A percentile compares a stretch with the other conserved stretches of the same genome.
These are phyloP conservation scores for Heliothis virescens DNA, from an alignment of 1,140 invertebrate species.

Conservation along the genomic window DNA sequence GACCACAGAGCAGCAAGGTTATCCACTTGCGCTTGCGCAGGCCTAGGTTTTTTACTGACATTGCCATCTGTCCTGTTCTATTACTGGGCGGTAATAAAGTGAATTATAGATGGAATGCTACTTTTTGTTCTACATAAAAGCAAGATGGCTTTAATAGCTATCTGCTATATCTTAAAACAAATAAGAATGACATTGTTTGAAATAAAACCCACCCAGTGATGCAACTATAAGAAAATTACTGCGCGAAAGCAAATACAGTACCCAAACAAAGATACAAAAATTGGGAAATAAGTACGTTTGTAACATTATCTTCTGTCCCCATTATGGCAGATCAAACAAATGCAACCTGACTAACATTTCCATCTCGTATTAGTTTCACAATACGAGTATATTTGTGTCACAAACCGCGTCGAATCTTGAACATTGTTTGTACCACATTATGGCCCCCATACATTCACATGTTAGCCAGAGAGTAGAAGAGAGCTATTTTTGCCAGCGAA, in stretches of 20 bases:
- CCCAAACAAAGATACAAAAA: slow-evolving; percentile 25
- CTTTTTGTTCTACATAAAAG: not conserved
- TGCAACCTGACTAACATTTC: slow-evolving; percentile 49
- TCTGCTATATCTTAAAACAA: not conserved
- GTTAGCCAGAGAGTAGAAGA: slow-evolving; percentile 12
- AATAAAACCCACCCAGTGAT: slow-evolving; percentile 5
- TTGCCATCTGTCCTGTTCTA: slow-evolving; percentile 47
- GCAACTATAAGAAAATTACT: slow-evolving; percentile 3
- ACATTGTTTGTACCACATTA: slow-evolving; percentile 71
- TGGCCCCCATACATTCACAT: slow-evolving; percentile 52
- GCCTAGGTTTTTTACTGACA: slow-evolving; percentile 57
- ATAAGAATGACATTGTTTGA: not conserved
- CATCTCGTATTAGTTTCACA: slow-evolving; percentile 64
- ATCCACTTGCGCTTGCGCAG: slow-evolving; percentile 54
- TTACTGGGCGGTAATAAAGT: slow-evolving; percentile 41
- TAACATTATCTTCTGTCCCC: slow-evolving; percentile 41
- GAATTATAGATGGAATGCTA: slow-evolving; percentile 25
- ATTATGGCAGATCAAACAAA: slow-evolving; percentile 45
- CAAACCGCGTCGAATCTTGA: slow-evolving; percentile 67
- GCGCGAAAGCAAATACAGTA: slow-evolving; percentile 19
- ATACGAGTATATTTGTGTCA: slow-evolving; percentile 59
- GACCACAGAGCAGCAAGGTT: slow-evolving; percentile 63
- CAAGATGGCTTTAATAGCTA: not conserved
- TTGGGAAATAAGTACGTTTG: slow-evolving; percentile 22
- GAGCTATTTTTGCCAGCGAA: slow-evolving; percentile 4